A percentile compares a stretch with the other conserved stretches of the same genome.
Evolutionary conservation across 2,888 invertebrate genomes (phyloP).

Genomic region (Atrina japonica): DNA sequence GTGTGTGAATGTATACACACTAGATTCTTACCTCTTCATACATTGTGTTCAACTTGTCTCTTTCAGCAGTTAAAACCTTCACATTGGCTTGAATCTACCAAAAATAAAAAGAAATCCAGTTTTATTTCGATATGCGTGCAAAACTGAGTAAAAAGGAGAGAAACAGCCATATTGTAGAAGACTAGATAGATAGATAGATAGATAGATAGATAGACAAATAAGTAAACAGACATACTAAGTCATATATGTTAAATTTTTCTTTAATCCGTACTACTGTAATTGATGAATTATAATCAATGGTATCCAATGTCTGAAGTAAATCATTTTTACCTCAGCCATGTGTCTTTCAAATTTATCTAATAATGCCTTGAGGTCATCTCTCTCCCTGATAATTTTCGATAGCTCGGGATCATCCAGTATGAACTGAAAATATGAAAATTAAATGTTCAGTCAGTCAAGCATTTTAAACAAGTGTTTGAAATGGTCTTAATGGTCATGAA

Average conservation of each 20-base stretch:
- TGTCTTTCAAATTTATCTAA: conserved; percentile 81
- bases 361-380: conserved; percentile 79
- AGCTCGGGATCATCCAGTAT: conserved; percentile 73
- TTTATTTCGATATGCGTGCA: too few relatives aligned
- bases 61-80: conserved; percentile 79
- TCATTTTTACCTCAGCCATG: conserved; percentile 78
- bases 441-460: background rate
- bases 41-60: conserved; percentile 78
- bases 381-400: conserved; percentile 72
- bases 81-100: conserved; percentile 80
- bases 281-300: background rate
- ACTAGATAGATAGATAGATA: too few relatives aligned
- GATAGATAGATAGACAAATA: too few relatives aligned
- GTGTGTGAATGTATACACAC: too few relatives aligned
- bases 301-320: background rate
- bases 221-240: too few relatives aligned
- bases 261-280: background rate
- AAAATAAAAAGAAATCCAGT: conserved; percentile 16
- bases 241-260: too few relatives aligned
- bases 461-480: too few relatives aligned
- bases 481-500: too few relatives aligned
- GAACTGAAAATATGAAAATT: conserved; percentile 53
- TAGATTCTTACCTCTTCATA: conserved; percentile 74
- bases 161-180: too few relatives aligned
- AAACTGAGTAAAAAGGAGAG: too few relatives aligned